Evolutionary conservation across 2,888 invertebrate genomes (phyloP).

Genomic region (Campaea margaritaria): DNA sequence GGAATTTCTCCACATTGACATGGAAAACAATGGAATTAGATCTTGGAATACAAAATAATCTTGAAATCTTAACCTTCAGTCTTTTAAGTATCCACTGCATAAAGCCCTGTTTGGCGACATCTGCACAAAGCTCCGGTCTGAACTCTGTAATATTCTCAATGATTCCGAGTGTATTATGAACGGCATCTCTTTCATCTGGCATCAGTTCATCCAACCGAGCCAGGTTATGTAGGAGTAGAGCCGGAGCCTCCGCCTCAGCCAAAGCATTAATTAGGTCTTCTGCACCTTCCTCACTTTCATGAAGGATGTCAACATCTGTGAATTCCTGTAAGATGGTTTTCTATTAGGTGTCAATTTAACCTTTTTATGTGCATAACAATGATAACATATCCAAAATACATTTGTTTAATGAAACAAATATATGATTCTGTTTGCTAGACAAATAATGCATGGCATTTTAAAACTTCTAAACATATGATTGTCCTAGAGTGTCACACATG

Average conservation of each 20-base stretch:
- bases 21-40: no score
- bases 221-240: conserved; percentile 96
- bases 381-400: no score
- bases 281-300: conserved; percentile 96
- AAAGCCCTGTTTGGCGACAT: conserved; percentile 96
- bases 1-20: no score
- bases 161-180: conserved; percentile 96
- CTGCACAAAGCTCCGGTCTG: conserved; percentile 91
- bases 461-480: no score
- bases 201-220: conserved; percentile 96
- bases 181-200: conserved; percentile 97
- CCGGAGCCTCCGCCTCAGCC: conserved; percentile 95
- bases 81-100: conserved; percentile 96
- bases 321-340: conserved; percentile 87
- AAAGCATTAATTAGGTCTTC: conserved; percentile 94
- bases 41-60: neutral
- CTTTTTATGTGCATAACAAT: no score
- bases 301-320: conserved; percentile 98
- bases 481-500: no score
- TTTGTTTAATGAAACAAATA: no score
- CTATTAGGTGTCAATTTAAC: neutral
- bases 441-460: no score
- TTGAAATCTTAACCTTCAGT: conserved; percentile 87
- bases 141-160: conserved; percentile 98
- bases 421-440: no score